These are phyloP conservation scores for Pachliopta kotzebuea DNA, from an alignment of 2,888 invertebrate genomes.

Conservation along the genomic window DNA sequence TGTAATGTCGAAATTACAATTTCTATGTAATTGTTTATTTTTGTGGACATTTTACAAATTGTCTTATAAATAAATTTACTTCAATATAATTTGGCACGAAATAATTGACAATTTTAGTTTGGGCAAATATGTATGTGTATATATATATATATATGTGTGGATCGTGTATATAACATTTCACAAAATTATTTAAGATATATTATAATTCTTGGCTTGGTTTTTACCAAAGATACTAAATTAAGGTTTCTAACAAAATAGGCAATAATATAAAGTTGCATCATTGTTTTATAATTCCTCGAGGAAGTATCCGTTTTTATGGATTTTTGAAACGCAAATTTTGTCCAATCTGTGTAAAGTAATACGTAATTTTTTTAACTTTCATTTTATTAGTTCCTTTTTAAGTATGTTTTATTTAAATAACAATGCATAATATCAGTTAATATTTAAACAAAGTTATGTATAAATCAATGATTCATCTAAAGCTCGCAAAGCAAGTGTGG, in stretches of 20 bases:
- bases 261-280: constrained; percentile 10
- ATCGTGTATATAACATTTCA: background rate
- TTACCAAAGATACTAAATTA: constrained; percentile 27
- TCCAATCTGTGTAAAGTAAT: too few species aligned
- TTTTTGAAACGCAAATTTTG: too few species aligned
- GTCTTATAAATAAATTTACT: background rate
- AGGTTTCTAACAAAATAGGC: constrained; percentile 18
- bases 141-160: too few species aligned
- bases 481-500: constrained; percentile 7
- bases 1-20: background rate
- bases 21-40: background rate
- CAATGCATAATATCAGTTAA: constrained; percentile 9
- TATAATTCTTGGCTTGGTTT: constrained; percentile 19
- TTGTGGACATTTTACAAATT: background rate
- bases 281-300: background rate
- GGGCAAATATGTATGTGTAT: too few species aligned
- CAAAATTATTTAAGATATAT: background rate
- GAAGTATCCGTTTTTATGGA: too few species aligned
- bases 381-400: background rate
- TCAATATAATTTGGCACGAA: background rate
- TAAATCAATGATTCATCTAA: constrained; percentile 2
- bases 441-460: background rate
- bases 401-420: constrained; percentile 5
- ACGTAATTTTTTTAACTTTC: background rate
- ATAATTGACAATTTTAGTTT: background rate